Conservation (phyloP, 23 tunicate genomes). For the Halocynthia roretzi region DNA sequence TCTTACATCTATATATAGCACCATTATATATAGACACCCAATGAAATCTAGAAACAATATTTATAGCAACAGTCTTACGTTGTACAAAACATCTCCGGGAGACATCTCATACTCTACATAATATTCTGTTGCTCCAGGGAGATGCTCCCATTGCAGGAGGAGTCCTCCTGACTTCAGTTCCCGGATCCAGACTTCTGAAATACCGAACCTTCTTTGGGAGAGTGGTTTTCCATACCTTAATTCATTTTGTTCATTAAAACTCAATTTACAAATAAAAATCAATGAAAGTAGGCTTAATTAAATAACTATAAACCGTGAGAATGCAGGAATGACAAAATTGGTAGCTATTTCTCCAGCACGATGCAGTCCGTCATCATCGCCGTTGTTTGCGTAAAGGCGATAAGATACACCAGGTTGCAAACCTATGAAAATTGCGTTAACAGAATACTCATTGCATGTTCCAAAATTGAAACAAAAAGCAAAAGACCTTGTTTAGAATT, state of each 20-base stretch:
- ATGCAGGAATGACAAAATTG: conserved; percentile 29
- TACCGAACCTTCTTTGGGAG: conserved; percentile 6
- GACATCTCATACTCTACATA: conserved; percentile 8
- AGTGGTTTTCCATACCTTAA: conserved; percentile 2
- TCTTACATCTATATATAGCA: too few species aligned
- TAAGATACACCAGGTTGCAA: conserved; percentile 23
- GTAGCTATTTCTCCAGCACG: conserved; percentile 23
- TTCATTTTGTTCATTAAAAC: too few species aligned
- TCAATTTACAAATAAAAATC: too few species aligned
- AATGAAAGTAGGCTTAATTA: too few species aligned
- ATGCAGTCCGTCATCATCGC: conserved; percentile 1
- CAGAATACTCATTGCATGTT: not conserved
- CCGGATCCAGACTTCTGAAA: conserved; percentile 15
- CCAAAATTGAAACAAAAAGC: not conserved
- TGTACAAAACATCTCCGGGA: conserved; percentile 2
- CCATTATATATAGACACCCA: too few species aligned
- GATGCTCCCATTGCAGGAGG: conserved; percentile 10
- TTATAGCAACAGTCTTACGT: not conserved
- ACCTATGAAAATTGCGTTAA: not conserved
- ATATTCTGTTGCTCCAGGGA: conserved; percentile 17
- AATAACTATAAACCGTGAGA: conserved; percentile 3
- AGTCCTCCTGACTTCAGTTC: conserved; percentile 21
- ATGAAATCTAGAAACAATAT: too few species aligned
- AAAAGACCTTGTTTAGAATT: too few species aligned
- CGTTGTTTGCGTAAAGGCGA: conserved; percentile 6